These are phyloP conservation scores for Karalla daura DNA, from an alignment of 2,797 vertebrate genomes.

Conservation along the genomic window DNA sequence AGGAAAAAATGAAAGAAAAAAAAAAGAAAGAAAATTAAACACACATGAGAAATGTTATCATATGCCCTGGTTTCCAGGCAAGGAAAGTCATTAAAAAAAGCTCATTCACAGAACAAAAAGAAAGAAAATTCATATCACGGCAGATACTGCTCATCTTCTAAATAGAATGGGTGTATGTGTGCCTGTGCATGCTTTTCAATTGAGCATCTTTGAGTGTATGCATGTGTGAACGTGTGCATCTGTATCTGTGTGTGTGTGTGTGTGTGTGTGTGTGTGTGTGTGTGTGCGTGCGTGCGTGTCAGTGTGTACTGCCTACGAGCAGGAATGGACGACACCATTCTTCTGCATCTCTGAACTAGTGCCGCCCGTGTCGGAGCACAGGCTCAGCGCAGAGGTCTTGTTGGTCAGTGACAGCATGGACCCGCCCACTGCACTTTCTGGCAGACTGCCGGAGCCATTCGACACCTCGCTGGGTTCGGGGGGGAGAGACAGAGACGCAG, in stretches of 20 bases:
- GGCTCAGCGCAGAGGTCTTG: slow-evolving; percentile 90
- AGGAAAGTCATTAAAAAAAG: slow-evolving; percentile 98
- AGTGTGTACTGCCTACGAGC: slow-evolving; percentile 78
- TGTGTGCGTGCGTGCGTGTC: slow-evolving; percentile 46
- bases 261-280: slow-evolving; percentile 46
- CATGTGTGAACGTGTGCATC: slow-evolving; percentile 44
- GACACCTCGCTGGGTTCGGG: slow-evolving; percentile 88
- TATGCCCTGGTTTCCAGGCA: slow-evolving; percentile 98
- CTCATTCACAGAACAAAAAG: slow-evolving; percentile 99
- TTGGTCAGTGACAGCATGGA: slow-evolving; percentile 89
- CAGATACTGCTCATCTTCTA: slow-evolving; percentile 99
- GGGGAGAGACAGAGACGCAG: neutral
- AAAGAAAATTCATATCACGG: slow-evolving; percentile 99
- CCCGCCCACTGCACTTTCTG: slow-evolving; percentile 84
- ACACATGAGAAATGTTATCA: slow-evolving; percentile 85
- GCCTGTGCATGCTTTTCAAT: slow-evolving; percentile 84
- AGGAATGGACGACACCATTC: slow-evolving; percentile 88
- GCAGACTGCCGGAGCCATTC: slow-evolving; percentile 90
- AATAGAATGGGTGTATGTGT: slow-evolving; percentile 85
- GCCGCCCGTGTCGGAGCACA: slow-evolving; percentile 89
- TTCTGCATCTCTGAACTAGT: slow-evolving; percentile 90
- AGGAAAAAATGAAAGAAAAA: too few relatives aligned
- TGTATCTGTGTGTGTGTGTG: slow-evolving; percentile 48
- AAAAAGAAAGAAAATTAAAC: slow-evolving; percentile 41
- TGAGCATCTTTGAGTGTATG: slow-evolving; percentile 72